phyloP scores from a whole-genome alignment of 2,113 vertebrate species.

The Aphyosemion australe region DNA sequence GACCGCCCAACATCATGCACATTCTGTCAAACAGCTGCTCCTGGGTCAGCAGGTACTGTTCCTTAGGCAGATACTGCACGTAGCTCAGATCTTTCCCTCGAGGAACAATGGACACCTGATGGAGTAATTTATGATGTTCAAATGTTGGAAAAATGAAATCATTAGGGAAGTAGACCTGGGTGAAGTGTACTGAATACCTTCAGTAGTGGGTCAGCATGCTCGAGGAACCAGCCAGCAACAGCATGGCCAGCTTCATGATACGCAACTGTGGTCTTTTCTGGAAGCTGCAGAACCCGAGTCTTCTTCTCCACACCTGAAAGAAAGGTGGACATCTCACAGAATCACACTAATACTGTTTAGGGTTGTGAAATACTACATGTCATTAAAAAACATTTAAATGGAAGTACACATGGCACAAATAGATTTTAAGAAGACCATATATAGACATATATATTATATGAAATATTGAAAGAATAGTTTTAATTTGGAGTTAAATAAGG shows the following conservation, averaged over 20 bases:
- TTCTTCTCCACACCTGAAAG: constrained; percentile 92
- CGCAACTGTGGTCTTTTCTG: constrained; percentile 92
- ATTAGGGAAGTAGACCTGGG: not conserved
- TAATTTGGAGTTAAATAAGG: too few relatives aligned
- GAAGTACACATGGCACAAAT: too few relatives aligned
- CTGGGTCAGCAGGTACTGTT: constrained; percentile 92
- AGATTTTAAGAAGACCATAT: too few relatives aligned
- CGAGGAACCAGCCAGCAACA: constrained; percentile 93
- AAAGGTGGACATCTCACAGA: not conserved
- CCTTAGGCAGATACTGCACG: constrained; percentile 91
- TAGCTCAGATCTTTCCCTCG: constrained; percentile 93
- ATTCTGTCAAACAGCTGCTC: constrained; percentile 96
- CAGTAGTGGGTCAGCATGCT: constrained; percentile 94
- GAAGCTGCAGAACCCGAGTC: constrained; percentile 90
- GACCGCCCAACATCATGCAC: constrained; percentile 95
- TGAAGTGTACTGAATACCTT: constrained; percentile 78
- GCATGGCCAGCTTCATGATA: constrained; percentile 95
- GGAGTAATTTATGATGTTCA: not conserved
- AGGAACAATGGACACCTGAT: constrained; percentile 95
- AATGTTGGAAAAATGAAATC: not conserved
- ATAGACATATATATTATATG: too few relatives aligned
- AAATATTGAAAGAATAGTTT: too few relatives aligned
- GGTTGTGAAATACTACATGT: too few relatives aligned
- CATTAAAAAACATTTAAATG: too few relatives aligned
- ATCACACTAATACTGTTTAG: not conserved